Base-by-base conservation (phyloP, 2,797 vertebrate genomes). In the Microtus obscurus region DNA sequence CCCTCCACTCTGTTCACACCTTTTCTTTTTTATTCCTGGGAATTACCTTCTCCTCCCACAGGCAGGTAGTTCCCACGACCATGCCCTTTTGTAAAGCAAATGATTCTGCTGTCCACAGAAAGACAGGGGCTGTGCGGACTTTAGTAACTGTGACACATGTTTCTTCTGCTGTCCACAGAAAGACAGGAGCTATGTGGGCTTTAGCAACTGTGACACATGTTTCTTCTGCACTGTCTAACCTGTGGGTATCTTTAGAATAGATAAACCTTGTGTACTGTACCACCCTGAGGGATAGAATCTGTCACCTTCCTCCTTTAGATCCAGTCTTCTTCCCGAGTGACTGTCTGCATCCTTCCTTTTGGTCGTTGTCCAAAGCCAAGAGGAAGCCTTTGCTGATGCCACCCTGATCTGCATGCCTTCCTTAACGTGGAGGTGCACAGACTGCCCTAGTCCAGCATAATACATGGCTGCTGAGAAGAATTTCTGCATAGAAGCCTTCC, bases 141-240 rank as follows among this genome's bases (percentile, higher is more conserved):
- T n/a, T n/a, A n/a, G n/a, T n/a, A n/a, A n/a, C n/a, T n/a, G n/a
- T n/a, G n/a, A n/a, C n/a, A n/a, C n/a, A n/a, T n/a, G n/a, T n/a
- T n/a, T n/a, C n/a, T 91, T 95, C 89, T 48, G 4, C 78, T 95
- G 71, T n/a, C 43, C 45, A 78, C 12, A 65, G 37, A 90, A 74
- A 56, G 27, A 2, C 13, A 63, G 80, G 17, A n/a, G n/a, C 78
- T 76, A 1, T 51, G 25, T 7, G 51, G 40, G 88, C n/a, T 92
- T 89, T 21, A 86, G 78, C 86, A 77, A 77, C 27, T 25, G 34
- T 45, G 76, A 17, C 34, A 76, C 59, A 16, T 85, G 74, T 37
- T 97, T 78, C 87, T 73, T 92, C 71, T 65, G 78, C 89, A 85
- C 25, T 69, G 29, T 78, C 21, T 89, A 45, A 34, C 40, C 40